Base-by-base conservation (phyloP, 2,888 invertebrate genomes). In the Sturmia bella region DNA sequence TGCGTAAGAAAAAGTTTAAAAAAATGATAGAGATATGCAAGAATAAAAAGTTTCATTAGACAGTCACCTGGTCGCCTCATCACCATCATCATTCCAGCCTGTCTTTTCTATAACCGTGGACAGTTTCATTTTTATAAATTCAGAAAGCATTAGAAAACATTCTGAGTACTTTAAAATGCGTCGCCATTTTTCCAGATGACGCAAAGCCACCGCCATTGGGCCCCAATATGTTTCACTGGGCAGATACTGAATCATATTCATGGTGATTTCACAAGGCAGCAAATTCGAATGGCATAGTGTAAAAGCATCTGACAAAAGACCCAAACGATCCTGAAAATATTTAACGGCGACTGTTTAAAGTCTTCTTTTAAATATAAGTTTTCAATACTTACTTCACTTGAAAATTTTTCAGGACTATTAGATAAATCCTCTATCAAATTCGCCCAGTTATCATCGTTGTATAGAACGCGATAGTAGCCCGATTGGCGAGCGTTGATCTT, bases 121-220 rank as follows among this genome's bases (percentile, higher is more conserved):
- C 52, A 91, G 84, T 73, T 91, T 89, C 84, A 89, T 87, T 85
- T 91, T 91, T 21, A 91, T 89, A 77, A 90, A 91, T 82, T 91
- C 91, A 3, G 91, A 90, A 13, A 91, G 87, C 89, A 91, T 90
- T 1, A 91, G 85, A 78, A 91, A 91, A 70, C 91, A 91, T 85
- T 91, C 91, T 0, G 91, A 91, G 63, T 91, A 91, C 84, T 91
- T 91, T 2, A 91, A 84, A n/a, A 91, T 91, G n/a, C 91, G 88
- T 13, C 91, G 88, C 91, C 91, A 91, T 63, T 89, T 90, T 77
- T 91, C 91, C 64, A 91, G 84, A 73, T 91, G 90, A 3, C 88
- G 85, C 68, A 91, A 68, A 0, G 90, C 90, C 74, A 90, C 84
- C 0, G 90, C 87, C 87, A 91, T 88, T 0, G 91, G 91, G 5